Percentiles rank a stretch among this genome's conserved stretches.
These are phyloP conservation scores for Sericinus montela DNA, from an alignment of 2,888 invertebrate species.

Conservation along the genomic window DNA sequence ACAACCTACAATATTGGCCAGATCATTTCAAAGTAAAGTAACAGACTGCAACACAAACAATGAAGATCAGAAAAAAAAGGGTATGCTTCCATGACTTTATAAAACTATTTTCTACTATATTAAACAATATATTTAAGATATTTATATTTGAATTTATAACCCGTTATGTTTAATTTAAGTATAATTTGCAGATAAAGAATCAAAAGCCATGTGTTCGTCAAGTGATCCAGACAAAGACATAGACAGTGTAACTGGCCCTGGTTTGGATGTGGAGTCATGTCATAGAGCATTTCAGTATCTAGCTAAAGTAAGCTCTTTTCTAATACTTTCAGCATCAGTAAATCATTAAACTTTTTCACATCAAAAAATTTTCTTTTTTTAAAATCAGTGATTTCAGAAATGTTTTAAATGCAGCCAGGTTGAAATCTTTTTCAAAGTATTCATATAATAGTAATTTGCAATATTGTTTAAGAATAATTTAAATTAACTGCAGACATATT, in stretches of 20 bases:
- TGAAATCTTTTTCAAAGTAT: no score
- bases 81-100: background rate
- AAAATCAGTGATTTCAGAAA: no score
- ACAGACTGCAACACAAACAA: constrained; percentile 29
- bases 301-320: constrained; percentile 51
- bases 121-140: no score
- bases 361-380: no score
- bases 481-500: no score
- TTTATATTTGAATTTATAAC: no score
- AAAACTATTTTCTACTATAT: no score
- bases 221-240: constrained; percentile 92
- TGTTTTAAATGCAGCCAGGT: no score
- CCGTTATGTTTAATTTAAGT: background rate
- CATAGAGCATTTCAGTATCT: constrained; percentile 83
- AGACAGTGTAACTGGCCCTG: constrained; percentile 82
- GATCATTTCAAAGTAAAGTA: constrained; percentile 82
- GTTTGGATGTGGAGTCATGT: constrained; percentile 86
- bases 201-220: constrained; percentile 59
- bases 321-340: background rate
- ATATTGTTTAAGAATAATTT: no score
- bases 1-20: constrained; percentile 80
- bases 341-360: no score
- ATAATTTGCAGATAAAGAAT: constrained; percentile 53
- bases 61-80: constrained; percentile 31
- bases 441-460: no score